Percentiles rank a stretch among this genome's conserved stretches.
Conservation (phyloP, 2,888 invertebrate genomes). For the Cyrtodaria siliqua region DNA sequence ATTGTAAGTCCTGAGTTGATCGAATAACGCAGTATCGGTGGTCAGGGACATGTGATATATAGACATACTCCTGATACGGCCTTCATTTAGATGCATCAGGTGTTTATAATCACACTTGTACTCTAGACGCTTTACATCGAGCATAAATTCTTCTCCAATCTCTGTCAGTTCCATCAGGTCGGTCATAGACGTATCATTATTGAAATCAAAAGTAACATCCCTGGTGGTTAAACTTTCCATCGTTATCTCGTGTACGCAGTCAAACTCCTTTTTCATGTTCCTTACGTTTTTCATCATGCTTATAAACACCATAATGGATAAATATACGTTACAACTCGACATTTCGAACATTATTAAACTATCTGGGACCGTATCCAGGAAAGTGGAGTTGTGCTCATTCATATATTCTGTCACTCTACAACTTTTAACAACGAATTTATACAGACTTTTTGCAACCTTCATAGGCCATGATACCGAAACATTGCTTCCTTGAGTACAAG, state of each 20-base stretch:
- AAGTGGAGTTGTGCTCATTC: conserved; percentile 33
- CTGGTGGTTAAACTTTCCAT: conserved; percentile 41
- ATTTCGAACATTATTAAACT: conserved; percentile 55
- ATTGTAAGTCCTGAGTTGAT: conserved; percentile 62
- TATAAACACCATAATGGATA: conserved; percentile 33
- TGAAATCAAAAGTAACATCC: conserved; percentile 55
- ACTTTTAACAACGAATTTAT: conserved; percentile 40
- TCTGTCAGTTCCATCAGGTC: conserved; percentile 19
- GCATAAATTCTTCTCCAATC: conserved; percentile 56
- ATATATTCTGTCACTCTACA: conserved; percentile 61
- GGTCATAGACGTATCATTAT: conserved; percentile 3
- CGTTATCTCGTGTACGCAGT: conserved; percentile 65
- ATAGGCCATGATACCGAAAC: conserved; percentile 67
- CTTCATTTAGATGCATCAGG: conserved; percentile 66
- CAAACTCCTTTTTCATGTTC: conserved; percentile 47
- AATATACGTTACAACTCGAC: conserved; percentile 24
- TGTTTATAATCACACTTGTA: conserved; percentile 62
- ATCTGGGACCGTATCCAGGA: conserved; percentile 49
- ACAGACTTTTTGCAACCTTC: conserved; percentile 53
- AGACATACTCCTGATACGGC: conserved; percentile 50
- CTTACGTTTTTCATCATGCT: conserved; percentile 27
- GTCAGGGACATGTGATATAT: conserved; percentile 64
- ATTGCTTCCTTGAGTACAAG: conserved; percentile 42
- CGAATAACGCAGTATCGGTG: conserved; percentile 61
- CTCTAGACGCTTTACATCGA: conserved; percentile 37